phyloP scores from a whole-genome alignment of 2,113 vertebrate genomes.

The Dryoscopus gambensis region DNA sequence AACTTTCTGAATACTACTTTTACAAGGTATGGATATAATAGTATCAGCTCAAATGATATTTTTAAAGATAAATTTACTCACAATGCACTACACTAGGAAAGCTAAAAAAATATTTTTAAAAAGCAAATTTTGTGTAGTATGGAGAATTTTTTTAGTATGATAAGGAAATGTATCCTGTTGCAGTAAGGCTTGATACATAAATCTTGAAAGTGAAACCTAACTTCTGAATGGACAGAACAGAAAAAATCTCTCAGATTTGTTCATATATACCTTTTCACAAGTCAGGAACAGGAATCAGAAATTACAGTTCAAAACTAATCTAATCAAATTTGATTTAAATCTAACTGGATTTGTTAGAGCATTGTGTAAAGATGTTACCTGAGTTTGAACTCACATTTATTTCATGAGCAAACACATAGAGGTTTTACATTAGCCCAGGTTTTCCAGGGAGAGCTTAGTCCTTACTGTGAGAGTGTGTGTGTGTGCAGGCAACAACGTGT shows the following conservation, averaged over 20 bases:
- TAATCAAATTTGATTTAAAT: background rate
- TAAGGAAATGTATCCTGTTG: background rate
- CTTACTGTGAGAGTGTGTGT: background rate
- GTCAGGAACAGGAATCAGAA: background rate
- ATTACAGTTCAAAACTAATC: background rate
- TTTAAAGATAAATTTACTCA: background rate
- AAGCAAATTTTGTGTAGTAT: background rate
- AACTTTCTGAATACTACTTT: background rate
- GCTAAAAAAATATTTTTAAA: background rate
- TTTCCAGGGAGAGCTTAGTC: background rate
- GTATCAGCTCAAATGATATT: background rate
- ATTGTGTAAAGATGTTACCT: background rate
- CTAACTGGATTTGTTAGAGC: background rate
- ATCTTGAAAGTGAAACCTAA: background rate
- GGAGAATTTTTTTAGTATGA: background rate
- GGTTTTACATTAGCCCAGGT: background rate
- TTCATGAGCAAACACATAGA: fast-evolving
- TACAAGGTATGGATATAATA: background rate
- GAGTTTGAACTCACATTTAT: background rate
- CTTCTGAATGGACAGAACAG: background rate
- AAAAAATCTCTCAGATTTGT: background rate
- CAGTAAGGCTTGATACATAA: background rate
- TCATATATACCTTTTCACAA: background rate
- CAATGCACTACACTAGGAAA: background rate
- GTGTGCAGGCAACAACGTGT: background rate